These are phyloP conservation scores for Labeo calbasu DNA, from an alignment of 2,797 vertebrate species.

Conservation along the genomic window DNA sequence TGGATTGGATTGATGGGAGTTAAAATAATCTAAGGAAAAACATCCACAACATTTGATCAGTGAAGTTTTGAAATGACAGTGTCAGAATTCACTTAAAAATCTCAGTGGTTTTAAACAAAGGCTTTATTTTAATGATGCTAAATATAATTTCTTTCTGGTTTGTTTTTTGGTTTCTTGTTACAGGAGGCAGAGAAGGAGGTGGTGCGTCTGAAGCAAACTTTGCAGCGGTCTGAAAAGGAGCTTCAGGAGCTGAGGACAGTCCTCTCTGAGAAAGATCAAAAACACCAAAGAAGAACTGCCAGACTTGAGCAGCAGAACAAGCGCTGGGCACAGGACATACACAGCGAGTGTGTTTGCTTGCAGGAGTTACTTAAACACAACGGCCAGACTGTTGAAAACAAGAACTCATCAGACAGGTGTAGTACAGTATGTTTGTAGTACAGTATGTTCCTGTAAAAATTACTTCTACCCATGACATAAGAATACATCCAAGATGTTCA, in stretches of 20 bases:
- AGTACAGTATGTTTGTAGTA: neutral
- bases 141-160: neutral
- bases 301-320: slow-evolving; percentile 67
- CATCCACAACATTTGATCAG: no score
- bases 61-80: no score
- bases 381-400: slow-evolving; percentile 44
- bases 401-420: slow-evolving; percentile 42
- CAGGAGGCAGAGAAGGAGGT: slow-evolving; percentile 69
- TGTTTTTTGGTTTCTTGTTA: slow-evolving; percentile 6
- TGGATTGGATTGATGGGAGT: no score
- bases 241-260: slow-evolving; percentile 54
- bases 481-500: no score
- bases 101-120: neutral
- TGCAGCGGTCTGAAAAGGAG: slow-evolving; percentile 68
- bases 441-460: neutral
- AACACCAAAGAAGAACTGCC: slow-evolving; percentile 54
- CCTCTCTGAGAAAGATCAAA: slow-evolving; percentile 62
- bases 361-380: slow-evolving; percentile 61
- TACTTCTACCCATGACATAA: neutral
- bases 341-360: slow-evolving; percentile 62
- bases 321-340: slow-evolving; percentile 64
- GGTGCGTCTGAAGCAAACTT: slow-evolving; percentile 51
- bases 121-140: neutral
- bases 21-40: no score
- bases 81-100: neutral